Evolutionary conservation across 2,797 vertebrate species (phyloP), one percentile per base, ranked within the genome.

Genomic region (Carapus acus): DNA sequence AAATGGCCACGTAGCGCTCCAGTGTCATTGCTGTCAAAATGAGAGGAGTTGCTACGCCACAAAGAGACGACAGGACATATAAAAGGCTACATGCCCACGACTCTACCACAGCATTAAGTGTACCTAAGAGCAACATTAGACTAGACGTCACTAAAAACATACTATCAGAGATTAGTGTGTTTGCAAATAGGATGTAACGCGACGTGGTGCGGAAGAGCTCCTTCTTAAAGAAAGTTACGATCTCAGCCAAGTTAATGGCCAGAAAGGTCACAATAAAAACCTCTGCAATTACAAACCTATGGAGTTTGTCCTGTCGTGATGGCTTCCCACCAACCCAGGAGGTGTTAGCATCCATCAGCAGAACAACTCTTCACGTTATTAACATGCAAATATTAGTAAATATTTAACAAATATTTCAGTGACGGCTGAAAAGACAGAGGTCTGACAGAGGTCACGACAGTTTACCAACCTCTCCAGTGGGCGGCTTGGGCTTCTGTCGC

Each of bases 1-100:
- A 84, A 33, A 85, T 74, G 7, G 84, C 81, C 27, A 83, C 79
- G 2, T 81, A 86, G 1, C 81, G 75, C 61, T 86, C 82, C 62
- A 86, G 59, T 1, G 78, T 83, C 85, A 83, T 84, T 1, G 69
- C 74, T 20, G 70, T 78, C 34, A 86, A 58, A 34, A 81, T 82
- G n/a, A 83, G 6, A 0, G 78, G 81, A 16, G 82, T 82, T 20
- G 71, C 58, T 24, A 50, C n/a, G 3, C 1, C 43, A 4, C 63
- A 54, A 15, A 68, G 0, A 12, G 6, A 15, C 4, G n/a, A 17
- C 1, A 68, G 0, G 12, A 44, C 20, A 7, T 18, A 62, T 0
- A 79, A 0, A 13, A 62, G 8, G 6, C 74, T 2, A 24, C 82
- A 84, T 2, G 63, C 2, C 56, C 64, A 61, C 1, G 60, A 33